phyloP scores from a whole-genome alignment of 92 coral and sea anemone genomes.

The Porites lobata region DNA sequence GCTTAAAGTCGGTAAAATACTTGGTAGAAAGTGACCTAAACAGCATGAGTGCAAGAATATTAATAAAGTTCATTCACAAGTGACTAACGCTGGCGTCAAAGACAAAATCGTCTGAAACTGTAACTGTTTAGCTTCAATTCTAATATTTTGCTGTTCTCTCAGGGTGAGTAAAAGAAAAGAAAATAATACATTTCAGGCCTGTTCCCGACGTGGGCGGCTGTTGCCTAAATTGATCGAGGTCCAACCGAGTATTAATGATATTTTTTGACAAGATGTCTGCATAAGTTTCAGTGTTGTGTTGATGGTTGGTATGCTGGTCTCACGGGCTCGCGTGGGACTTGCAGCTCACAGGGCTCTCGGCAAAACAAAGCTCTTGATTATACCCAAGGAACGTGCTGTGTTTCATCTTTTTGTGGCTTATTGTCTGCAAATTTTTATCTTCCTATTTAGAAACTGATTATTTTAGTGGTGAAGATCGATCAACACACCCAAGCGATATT shows the following conservation, averaged over 20 bases:
- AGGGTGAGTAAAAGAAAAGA: no score
- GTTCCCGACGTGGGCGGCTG: slow-evolving; percentile 38
- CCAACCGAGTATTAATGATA: slow-evolving; percentile 43
- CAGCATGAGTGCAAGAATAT: no score
- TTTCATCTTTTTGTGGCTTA: slow-evolving; percentile 6
- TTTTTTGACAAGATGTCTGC: slow-evolving; percentile 48
- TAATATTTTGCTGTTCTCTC: not conserved
- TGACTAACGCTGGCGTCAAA: no score
- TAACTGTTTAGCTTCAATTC: not conserved
- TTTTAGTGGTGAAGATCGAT: slow-evolving; percentile 10
- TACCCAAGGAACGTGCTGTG: slow-evolving; percentile 9
- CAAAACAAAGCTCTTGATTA: slow-evolving; percentile 1
- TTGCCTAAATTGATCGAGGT: slow-evolving; percentile 39
- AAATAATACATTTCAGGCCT: not conserved
- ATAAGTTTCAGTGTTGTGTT: slow-evolving; percentile 31
- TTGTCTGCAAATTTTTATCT: slow-evolving; percentile 16
- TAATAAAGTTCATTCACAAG: no score
- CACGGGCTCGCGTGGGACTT: slow-evolving; percentile 8
- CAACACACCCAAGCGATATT: not conserved
- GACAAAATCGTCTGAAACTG: no score
- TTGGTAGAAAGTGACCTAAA: not conserved
- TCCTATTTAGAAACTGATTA: not conserved
- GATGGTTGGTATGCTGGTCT: slow-evolving; percentile 17
- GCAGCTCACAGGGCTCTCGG: slow-evolving; percentile 16
- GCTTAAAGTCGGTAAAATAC: not conserved